phyloP scores from a whole-genome alignment of 2,888 invertebrate species.

The Andrena fulva region DNA sequence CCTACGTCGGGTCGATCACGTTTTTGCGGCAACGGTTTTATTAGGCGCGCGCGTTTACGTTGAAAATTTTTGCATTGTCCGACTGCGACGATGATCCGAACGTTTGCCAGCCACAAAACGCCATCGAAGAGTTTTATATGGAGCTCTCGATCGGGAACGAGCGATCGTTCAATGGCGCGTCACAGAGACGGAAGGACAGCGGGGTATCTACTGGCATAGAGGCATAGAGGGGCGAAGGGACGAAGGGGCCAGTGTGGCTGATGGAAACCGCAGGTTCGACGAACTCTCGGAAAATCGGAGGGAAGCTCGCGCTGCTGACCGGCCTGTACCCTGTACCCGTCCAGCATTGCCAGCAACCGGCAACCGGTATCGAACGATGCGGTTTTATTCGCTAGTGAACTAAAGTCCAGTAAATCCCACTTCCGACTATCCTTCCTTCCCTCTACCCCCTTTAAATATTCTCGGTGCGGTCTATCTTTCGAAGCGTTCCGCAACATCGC shows the following conservation, averaged over 20 bases:
- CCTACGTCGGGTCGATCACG: neutral
- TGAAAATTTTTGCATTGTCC: neutral
- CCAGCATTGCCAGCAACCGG: constrained; percentile 25
- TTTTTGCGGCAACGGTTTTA: neutral
- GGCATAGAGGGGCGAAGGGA: too few relatives aligned
- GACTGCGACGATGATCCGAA: neutral
- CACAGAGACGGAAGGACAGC: constrained; percentile 1
- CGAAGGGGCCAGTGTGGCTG: constrained; percentile 24
- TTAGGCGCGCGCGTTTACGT: neutral
- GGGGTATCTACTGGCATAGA: too few relatives aligned
- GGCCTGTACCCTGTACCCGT: constrained; percentile 29
- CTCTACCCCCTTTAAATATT: constrained; percentile 9
- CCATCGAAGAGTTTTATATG: constrained; percentile 13
- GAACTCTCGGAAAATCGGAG: constrained; percentile 53
- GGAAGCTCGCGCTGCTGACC: constrained; percentile 40
- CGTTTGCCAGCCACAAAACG: constrained; percentile 11
- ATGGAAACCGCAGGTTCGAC: constrained; percentile 59
- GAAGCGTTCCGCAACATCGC: neutral
- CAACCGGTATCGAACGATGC: constrained; percentile 48
- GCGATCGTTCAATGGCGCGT: constrained; percentile 25
- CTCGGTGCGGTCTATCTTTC: neutral
- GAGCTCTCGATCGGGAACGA: constrained; percentile 15
- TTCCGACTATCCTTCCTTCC: neutral
- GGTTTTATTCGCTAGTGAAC: constrained; percentile 35
- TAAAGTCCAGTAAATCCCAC: neutral